These are phyloP conservation scores for Takifugu flavidus DNA, from an alignment of 2,113 vertebrate species.

Conservation along the genomic window DNA sequence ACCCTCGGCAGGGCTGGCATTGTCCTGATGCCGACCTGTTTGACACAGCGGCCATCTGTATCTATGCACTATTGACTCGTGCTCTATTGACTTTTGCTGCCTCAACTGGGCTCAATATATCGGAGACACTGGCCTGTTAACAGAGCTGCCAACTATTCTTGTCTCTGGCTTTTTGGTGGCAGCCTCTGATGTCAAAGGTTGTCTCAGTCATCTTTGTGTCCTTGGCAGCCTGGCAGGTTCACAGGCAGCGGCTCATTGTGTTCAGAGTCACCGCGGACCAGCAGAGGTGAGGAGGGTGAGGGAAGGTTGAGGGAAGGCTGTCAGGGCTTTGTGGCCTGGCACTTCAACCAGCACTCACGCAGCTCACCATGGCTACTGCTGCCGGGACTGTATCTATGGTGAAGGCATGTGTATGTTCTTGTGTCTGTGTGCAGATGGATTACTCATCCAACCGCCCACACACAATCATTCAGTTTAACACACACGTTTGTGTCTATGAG, in stretches of 20 bases:
- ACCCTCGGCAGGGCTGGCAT: slow-evolving; percentile 33
- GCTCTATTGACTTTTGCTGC: slow-evolving; percentile 64
- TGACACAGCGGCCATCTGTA: slow-evolving; percentile 53
- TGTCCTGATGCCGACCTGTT: slow-evolving; percentile 38
- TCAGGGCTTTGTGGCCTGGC: slow-evolving; percentile 54
- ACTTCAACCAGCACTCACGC: slow-evolving; percentile 51
- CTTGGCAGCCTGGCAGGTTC: slow-evolving; percentile 70
- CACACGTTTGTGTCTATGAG: slow-evolving; percentile 18
- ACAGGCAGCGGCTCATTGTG: slow-evolving; percentile 67
- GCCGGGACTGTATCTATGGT: slow-evolving; percentile 44
- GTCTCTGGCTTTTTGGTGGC: slow-evolving; percentile 68
- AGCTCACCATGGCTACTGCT: slow-evolving; percentile 39
- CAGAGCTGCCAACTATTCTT: slow-evolving; percentile 70
- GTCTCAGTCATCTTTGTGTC: slow-evolving; percentile 66
- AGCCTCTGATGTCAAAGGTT: slow-evolving; percentile 72
- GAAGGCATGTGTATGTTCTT: slow-evolving; percentile 16
- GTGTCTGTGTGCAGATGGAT: slow-evolving; percentile 4
- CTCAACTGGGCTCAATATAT: slow-evolving; percentile 65
- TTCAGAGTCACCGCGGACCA: slow-evolving; percentile 58
- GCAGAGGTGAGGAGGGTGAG: slow-evolving; percentile 68
- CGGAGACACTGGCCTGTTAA: slow-evolving; percentile 54
- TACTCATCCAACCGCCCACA: no score
- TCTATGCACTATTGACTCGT: slow-evolving; percentile 64
- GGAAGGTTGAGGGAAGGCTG: slow-evolving; percentile 68
- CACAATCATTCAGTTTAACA: slow-evolving; percentile 30